Percentiles rank a stretch among this genome's conserved stretches.
Evolutionary conservation across 2,888 invertebrate genomes (phyloP).

Genomic region (Thymelicus acteon): DNA sequence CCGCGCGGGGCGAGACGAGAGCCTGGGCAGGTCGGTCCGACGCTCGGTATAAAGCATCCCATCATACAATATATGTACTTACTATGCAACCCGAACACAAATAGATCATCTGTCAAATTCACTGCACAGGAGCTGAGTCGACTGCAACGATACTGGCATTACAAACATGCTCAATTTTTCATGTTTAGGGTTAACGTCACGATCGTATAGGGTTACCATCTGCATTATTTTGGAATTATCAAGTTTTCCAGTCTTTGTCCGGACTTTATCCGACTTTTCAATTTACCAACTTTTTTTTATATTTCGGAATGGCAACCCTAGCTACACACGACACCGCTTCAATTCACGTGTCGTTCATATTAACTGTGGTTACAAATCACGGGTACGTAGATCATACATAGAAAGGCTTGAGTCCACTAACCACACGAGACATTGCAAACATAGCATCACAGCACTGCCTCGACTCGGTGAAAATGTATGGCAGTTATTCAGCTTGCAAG

Average conservation of each 20-base stretch:
- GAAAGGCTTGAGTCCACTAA: background rate
- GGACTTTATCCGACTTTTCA: background rate
- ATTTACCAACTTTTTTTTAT: too few relatives aligned
- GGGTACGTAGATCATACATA: too few relatives aligned
- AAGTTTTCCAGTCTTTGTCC: background rate
- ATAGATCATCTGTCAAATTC: background rate
- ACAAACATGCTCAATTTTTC: background rate
- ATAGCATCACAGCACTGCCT: background rate
- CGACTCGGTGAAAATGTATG: background rate
- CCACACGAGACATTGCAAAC: background rate
- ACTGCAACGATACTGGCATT: slow-evolving; percentile 1
- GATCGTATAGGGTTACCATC: background rate
- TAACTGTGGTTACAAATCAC: too few relatives aligned
- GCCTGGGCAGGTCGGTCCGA: slow-evolving; percentile 93
- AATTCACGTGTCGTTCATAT: too few relatives aligned
- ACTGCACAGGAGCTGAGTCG: slow-evolving; percentile 4
- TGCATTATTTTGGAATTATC: too few relatives aligned
- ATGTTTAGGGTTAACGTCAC: background rate
- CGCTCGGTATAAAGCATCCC: slow-evolving; percentile 36
- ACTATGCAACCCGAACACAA: slow-evolving; percentile 13
- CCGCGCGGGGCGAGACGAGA: slow-evolving; percentile 95
- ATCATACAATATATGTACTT: slow-evolving; percentile 10
- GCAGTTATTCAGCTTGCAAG: background rate
- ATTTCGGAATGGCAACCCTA: too few relatives aligned
- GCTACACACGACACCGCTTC: too few relatives aligned